Evolutionary conservation across 2,888 invertebrate species (phyloP).

Genomic region (Ecdyonurus torrentis): DNA sequence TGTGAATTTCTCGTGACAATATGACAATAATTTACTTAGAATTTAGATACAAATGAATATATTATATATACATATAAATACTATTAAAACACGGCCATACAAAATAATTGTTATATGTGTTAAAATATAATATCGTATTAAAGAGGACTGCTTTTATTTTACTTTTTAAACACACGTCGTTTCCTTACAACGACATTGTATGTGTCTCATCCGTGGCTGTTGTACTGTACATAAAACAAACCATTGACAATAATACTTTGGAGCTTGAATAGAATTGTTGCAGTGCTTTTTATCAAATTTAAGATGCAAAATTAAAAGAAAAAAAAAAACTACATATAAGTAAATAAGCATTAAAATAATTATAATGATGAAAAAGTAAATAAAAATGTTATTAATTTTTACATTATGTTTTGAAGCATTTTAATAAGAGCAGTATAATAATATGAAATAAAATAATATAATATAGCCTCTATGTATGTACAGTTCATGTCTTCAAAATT

Average conservation of each 20-base stretch:
- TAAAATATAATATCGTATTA: background rate
- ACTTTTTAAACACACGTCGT: background rate
- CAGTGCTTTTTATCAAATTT: background rate
- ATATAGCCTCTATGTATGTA: too few relatives aligned
- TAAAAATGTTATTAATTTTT: too few relatives aligned
- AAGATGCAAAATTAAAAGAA: too few relatives aligned
- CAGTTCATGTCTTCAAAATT: too few relatives aligned
- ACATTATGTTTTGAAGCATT: too few relatives aligned
- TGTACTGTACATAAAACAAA: background rate
- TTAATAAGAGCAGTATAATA: too few relatives aligned
- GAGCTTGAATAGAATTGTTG: background rate
- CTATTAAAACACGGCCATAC: background rate
- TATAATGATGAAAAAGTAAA: too few relatives aligned
- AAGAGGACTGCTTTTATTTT: background rate
- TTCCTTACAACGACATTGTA: background rate
- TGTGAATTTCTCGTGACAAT: background rate
- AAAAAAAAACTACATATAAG: too few relatives aligned
- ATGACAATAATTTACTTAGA: background rate
- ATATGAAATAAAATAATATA: too few relatives aligned
- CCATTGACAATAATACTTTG: background rate
- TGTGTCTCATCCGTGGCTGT: background rate
- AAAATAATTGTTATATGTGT: background rate
- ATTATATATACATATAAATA: too few relatives aligned
- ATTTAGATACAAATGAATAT: too few relatives aligned
- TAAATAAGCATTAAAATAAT: too few relatives aligned